Evolutionary conservation across 1,140 invertebrate genomes (phyloP).

Genomic region (Streblospio benedicti): DNA sequence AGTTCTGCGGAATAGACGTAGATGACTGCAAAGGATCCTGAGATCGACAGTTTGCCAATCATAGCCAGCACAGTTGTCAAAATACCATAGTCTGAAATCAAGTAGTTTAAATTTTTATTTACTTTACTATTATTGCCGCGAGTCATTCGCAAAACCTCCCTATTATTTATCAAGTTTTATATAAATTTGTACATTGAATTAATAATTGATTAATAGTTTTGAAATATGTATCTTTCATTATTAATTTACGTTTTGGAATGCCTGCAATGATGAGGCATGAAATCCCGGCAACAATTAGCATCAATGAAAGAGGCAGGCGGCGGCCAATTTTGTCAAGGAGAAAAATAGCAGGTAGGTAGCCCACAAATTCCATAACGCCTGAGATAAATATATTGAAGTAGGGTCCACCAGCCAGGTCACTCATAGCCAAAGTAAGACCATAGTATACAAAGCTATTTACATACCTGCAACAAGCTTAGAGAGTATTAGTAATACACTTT

Average conservation of each 20-base stretch:
- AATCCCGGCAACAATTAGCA: not conserved
- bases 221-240: no score
- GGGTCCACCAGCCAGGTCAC: constrained; percentile 35
- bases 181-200: no score
- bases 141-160: no score
- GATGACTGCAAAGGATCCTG: constrained; percentile 32
- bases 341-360: constrained; percentile 40
- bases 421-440: constrained; percentile 39
- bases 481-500: no score
- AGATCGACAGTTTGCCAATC: constrained; percentile 27
- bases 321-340: constrained; percentile 1
- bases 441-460: constrained; percentile 43
- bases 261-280: not conserved
- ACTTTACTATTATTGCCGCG: no score
- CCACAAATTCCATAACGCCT: constrained; percentile 55
- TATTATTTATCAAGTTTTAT: no score
- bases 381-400: constrained; percentile 41
- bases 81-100: no score
- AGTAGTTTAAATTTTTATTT: no score
- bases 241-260: not conserved
- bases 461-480: constrained; percentile 30
- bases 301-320: not conserved
- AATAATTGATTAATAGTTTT: no score
- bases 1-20: constrained; percentile 47
- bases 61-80: constrained; percentile 42